A percentile compares a stretch with the other conserved stretches of the same genome.
phyloP scores from a whole-genome alignment of 1,140 invertebrate species.

The Diabrotica virgifera region DNA sequence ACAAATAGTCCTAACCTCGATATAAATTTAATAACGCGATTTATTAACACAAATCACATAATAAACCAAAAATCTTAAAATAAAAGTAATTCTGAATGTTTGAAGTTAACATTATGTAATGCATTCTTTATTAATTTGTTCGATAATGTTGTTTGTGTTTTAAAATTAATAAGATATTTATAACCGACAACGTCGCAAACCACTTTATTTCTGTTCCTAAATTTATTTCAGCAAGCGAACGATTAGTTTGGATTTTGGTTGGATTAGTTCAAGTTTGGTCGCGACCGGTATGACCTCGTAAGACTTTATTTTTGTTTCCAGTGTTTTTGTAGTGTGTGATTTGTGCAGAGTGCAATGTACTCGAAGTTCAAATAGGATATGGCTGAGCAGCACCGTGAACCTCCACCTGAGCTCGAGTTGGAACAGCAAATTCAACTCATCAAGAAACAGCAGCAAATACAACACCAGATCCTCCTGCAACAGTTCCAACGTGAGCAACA shows the following conservation, averaged over 20 bases:
- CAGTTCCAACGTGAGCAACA: slow-evolving; percentile 69
- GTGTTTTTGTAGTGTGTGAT: slow-evolving; percentile 15
- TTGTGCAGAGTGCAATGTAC: slow-evolving; percentile 11
- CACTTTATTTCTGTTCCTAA: background rate
- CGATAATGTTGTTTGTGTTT: too few species aligned
- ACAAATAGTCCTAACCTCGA: too few species aligned
- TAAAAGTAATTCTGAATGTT: too few species aligned
- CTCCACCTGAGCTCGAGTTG: slow-evolving; percentile 44
- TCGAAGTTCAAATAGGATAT: slow-evolving; percentile 30
- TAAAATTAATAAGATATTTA: too few species aligned
- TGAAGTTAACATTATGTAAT: too few species aligned
- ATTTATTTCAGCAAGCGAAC: background rate
- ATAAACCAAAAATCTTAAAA: too few species aligned
- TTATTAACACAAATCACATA: too few species aligned
- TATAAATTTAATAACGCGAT: too few species aligned
- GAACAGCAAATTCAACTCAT: slow-evolving; percentile 53
- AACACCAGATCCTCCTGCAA: slow-evolving; percentile 66
- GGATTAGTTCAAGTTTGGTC: slow-evolving; percentile 5
- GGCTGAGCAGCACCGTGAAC: slow-evolving; percentile 43
- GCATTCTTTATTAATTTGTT: too few species aligned
- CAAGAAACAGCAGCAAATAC: slow-evolving; percentile 71
- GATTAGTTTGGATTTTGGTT: slow-evolving; percentile 11
- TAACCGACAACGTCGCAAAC: background rate
- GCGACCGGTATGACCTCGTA: slow-evolving; percentile 12
- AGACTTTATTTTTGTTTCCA: slow-evolving; percentile 1